Evolutionary conservation across 2,888 invertebrate species (phyloP).

Genomic region (Celastrina argiolus): DNA sequence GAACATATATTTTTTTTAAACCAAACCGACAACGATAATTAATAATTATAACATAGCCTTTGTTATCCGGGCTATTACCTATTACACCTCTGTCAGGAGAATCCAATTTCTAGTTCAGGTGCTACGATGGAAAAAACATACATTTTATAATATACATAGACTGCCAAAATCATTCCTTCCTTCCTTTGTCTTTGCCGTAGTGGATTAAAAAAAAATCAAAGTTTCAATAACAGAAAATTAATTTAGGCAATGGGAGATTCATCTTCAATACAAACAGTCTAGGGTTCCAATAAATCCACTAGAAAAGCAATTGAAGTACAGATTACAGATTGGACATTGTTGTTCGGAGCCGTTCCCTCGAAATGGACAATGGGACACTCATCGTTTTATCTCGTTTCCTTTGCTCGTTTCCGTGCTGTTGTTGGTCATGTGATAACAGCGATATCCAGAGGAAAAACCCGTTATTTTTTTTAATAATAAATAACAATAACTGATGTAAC

Average conservation of each 20-base stretch:
- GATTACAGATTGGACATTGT: slow-evolving; percentile 20
- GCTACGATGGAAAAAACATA: too few relatives aligned
- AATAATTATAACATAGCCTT: too few relatives aligned
- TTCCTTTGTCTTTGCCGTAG: too few relatives aligned
- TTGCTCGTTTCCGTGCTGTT: slow-evolving; percentile 58
- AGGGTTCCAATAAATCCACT: background rate
- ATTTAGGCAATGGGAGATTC: background rate
- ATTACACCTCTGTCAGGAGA: too few relatives aligned
- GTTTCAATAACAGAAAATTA: background rate
- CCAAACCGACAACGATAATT: too few relatives aligned
- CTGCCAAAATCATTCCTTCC: too few relatives aligned
- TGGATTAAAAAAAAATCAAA: background rate
- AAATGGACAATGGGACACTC: slow-evolving; percentile 56
- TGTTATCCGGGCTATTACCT: too few relatives aligned
- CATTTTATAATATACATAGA: too few relatives aligned
- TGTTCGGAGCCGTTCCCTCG: slow-evolving; percentile 36
- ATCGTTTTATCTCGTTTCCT: slow-evolving; percentile 68
- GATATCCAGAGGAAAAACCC: slow-evolving; percentile 35
- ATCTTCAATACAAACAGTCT: background rate
- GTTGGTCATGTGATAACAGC: slow-evolving; percentile 52
- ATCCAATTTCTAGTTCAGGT: too few relatives aligned
- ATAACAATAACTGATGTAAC: background rate
- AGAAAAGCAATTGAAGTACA: background rate
- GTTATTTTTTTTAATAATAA: background rate
- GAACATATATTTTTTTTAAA: too few relatives aligned